A percentile compares a stretch with the other conserved stretches of the same genome.
phyloP scores from a whole-genome alignment of 2,797 vertebrate species.

The Xyrichtys novacula region DNA sequence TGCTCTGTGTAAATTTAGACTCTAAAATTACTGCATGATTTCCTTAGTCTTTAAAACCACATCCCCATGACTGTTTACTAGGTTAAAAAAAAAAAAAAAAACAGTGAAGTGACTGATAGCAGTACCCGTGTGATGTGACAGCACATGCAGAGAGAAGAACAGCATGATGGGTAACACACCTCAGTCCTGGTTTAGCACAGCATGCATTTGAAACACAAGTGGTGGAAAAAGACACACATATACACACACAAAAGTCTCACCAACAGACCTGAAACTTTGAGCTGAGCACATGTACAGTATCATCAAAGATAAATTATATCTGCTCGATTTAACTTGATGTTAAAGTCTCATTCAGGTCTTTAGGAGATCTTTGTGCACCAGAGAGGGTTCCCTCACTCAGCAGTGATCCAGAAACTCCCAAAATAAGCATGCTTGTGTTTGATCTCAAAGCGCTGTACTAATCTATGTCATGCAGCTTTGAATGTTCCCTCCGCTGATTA shows the following conservation, averaged over 20 bases:
- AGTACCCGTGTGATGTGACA: slow-evolving; percentile 16
- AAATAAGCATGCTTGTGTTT: neutral
- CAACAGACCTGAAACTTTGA: slow-evolving; percentile 24
- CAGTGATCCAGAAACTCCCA: slow-evolving; percentile 58
- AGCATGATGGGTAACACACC: slow-evolving; percentile 19
- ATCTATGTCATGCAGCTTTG: neutral
- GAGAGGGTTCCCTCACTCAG: slow-evolving; percentile 44
- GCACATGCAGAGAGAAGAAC: slow-evolving; percentile 47
- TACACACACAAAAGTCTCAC: slow-evolving; percentile 27
- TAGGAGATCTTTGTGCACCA: slow-evolving; percentile 29
- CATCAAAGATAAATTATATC: neutral
- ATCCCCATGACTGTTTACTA: slow-evolving; percentile 10
- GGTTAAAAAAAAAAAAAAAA: slow-evolving; percentile 13
- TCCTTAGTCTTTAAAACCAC: slow-evolving; percentile 6
- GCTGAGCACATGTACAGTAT: neutral
- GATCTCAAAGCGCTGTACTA: neutral
- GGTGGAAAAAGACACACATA: slow-evolving; percentile 32
- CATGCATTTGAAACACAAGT: slow-evolving; percentile 48
- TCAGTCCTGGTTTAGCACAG: slow-evolving; percentile 22
- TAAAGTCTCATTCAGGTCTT: slow-evolving; percentile 20
- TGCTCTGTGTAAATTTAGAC: slow-evolving; percentile 11
- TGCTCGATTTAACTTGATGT: neutral
- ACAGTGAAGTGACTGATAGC: slow-evolving; percentile 25
- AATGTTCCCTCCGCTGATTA: neutral
- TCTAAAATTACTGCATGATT: slow-evolving; percentile 1